Base-by-base conservation (phyloP, 2,113 vertebrate species). In the Corvus moneduloides region DNA sequence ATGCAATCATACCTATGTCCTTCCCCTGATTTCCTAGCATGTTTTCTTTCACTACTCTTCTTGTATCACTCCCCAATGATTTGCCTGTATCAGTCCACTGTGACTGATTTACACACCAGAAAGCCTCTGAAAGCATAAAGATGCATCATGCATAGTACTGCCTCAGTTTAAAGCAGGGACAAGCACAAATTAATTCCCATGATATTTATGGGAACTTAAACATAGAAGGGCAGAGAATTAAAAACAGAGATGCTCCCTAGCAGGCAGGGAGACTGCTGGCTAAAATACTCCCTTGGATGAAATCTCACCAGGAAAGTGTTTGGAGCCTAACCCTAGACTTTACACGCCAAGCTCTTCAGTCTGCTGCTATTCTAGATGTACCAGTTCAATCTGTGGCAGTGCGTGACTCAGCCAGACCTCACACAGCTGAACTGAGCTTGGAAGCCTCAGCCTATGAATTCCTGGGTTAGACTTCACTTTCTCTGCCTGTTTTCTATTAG, bases 401-500 rank as follows among this genome's bases (percentile, higher is more conserved):
- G 96, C 84, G 69, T 98, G 98, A 97, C 96, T 94, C 97, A 94
- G 89, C 66, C 95, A 92, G 98, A 97, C 98, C 98, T 98, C 98
- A 89, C 97, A 97, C 97, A 92, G 96, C 97, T 91, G 84, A 96
- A 84, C 82, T 23, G 78, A 90, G 94, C 97, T 95, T 96, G 97
- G 96, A 96, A 97, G 85, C 51, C 96, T 92, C 84, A 54, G 82
- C 84, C 58, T 41, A 95, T 83, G 96, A 98, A 98, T 98, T 98
- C 98, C 98, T 96, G 96, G 95, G 98, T 98, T 98, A 97, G 95
- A 66, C 97, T 97, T 97, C 98, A 97, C 97, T 98, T 98, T 98
- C 97, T 78, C 96, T 94, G 97, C 97, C 99, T 99, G 99, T 98
- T 98, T 99, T 96, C 96, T 94, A 98, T 99, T 99, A 99, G 82